Conservation (phyloP, 2,888 invertebrate species). For the Oscheius myriophilus region DNA sequence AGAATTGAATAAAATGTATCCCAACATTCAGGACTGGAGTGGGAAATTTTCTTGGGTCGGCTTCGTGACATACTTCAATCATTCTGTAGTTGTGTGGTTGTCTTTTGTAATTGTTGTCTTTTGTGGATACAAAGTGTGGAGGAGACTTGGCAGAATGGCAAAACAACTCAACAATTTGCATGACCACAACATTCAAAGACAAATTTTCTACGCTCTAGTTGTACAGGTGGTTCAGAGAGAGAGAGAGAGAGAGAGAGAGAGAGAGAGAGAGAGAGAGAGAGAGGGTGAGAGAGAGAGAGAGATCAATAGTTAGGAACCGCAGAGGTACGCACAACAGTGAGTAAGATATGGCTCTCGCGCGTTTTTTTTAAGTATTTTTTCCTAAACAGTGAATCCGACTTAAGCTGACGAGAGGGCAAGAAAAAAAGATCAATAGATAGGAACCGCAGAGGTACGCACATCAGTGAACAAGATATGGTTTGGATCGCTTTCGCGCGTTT, state of each 20-base stretch:
- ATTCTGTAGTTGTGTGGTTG: slow-evolving; percentile 15
- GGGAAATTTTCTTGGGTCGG: neutral
- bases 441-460: too few relatives aligned
- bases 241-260: neutral
- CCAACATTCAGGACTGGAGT: neutral
- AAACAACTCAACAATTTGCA: slow-evolving; percentile 10
- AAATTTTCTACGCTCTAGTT: slow-evolving; percentile 17
- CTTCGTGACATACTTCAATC: slow-evolving; percentile 14
- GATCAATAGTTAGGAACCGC: too few relatives aligned
- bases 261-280: too few relatives aligned
- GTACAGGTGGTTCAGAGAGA: slow-evolving; percentile 6
- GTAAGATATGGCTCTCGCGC: too few relatives aligned
- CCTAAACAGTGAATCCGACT: too few relatives aligned
- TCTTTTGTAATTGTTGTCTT: slow-evolving; percentile 15
- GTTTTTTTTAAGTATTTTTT: too few relatives aligned
- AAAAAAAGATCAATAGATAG: too few relatives aligned
- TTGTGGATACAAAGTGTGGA: slow-evolving; percentile 15
- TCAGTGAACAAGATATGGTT: too few relatives aligned
- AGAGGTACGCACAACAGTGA: too few relatives aligned
- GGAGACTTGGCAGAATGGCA: neutral
- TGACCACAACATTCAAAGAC: slow-evolving; percentile 14
- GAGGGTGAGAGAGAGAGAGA: too few relatives aligned
- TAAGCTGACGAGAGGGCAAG: too few relatives aligned
- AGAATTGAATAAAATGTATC: neutral
- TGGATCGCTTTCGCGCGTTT: too few relatives aligned